phyloP scores from a whole-genome alignment of 2,888 invertebrate genomes.

The Eristalis arbustorum region DNA sequence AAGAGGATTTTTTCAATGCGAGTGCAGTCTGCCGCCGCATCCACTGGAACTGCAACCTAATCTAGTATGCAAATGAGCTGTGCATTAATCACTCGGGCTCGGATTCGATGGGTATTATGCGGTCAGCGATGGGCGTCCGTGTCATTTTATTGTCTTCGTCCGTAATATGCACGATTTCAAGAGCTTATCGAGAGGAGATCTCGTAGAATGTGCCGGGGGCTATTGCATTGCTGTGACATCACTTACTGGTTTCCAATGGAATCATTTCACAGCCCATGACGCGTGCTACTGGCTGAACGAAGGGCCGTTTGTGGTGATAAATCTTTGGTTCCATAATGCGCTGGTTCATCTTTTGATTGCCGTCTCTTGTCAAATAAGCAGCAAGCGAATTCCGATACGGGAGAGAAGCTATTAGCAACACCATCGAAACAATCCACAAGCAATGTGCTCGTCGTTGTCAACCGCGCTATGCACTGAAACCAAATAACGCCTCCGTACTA shows the following conservation, averaged over 20 bases:
- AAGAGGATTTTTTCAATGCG: background rate
- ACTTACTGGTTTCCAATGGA: conserved; percentile 31
- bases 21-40: conserved; percentile 4
- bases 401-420: no score
- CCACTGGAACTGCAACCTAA: conserved; percentile 44
- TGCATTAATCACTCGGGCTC: conserved; percentile 34
- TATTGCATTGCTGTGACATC: conserved; percentile 45
- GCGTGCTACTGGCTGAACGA: background rate
- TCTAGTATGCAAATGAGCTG: conserved; percentile 37
- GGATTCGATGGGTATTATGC: conserved; percentile 12
- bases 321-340: background rate
- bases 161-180: background rate
- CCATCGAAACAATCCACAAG: no score
- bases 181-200: background rate
- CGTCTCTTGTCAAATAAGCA: background rate
- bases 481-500: no score
- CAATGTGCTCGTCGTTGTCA: no score
- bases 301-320: conserved; percentile 19
- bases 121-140: conserved; percentile 6
- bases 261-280: no score
- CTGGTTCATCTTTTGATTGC: background rate
- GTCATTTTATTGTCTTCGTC: conserved; percentile 33
- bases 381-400: no score
- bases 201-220: background rate
- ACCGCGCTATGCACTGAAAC: no score